phyloP scores from a whole-genome alignment of 2,797 vertebrate genomes.

The Parambassis ranga region DNA sequence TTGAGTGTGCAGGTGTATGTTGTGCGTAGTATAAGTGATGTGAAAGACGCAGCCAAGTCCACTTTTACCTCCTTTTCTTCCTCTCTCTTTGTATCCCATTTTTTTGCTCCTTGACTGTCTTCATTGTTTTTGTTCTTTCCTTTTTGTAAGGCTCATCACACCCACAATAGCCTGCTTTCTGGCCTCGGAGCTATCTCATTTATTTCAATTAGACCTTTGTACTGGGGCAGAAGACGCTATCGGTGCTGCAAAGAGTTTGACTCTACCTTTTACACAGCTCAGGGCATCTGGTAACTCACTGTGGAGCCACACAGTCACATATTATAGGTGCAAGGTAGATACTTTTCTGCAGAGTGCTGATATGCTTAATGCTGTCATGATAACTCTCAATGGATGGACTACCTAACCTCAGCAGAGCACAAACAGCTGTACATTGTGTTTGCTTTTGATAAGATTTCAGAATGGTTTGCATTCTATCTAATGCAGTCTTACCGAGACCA shows the following conservation, averaged over 20 bases:
- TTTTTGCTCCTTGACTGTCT: conserved; percentile 26
- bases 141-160: conserved; percentile 27
- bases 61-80: conserved; percentile 10
- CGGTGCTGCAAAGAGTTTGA: conserved; percentile 2
- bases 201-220: conserved; percentile 61
- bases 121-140: conserved; percentile 27
- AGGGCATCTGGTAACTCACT: not conserved
- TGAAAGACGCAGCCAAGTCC: conserved; percentile 23
- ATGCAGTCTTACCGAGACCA: not conserved
- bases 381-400: not conserved
- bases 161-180: conserved; percentile 45
- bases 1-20: conserved; percentile 60
- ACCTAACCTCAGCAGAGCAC: not conserved
- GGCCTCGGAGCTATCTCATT: conserved; percentile 41
- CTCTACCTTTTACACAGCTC: not conserved
- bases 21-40: conserved; percentile 42
- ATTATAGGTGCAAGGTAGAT: not conserved
- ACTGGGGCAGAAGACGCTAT: conserved; percentile 27
- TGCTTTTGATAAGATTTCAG: conserved; percentile 18
- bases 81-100: conserved; percentile 4
- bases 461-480: conserved; percentile 1
- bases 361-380: conserved; percentile 7
- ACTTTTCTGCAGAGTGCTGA: conserved; percentile 6
- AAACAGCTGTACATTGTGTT: not conserved
- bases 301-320: not conserved